phyloP scores from a whole-genome alignment of 2,113 vertebrate genomes.

The Gallinago paraguaiae region DNA sequence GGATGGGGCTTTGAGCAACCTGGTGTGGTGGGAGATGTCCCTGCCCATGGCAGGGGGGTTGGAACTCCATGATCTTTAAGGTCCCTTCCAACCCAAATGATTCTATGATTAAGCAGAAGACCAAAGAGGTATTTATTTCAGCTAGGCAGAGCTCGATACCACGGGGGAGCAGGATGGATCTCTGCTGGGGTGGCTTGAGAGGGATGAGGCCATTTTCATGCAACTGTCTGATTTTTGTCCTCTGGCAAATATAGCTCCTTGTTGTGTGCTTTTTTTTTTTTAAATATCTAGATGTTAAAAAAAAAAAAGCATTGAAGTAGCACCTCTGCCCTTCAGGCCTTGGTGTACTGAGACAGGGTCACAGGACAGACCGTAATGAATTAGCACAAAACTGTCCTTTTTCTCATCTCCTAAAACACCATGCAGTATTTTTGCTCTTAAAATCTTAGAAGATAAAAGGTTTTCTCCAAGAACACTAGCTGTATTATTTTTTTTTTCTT shows the following conservation, averaged over 20 bases:
- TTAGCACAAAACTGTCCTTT: not conserved
- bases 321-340: not conserved
- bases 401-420: not conserved
- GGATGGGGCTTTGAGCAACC: too few relatives aligned
- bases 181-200: not conserved
- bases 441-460: not conserved
- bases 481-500: not conserved
- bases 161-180: not conserved
- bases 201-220: not conserved
- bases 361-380: conserved; percentile 12
- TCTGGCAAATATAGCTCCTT: not conserved
- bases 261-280: not conserved
- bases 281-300: not conserved
- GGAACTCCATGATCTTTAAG: too few relatives aligned
- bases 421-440: not conserved
- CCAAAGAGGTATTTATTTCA: not conserved
- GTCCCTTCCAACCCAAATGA: too few relatives aligned
- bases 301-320: not conserved
- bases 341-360: not conserved
- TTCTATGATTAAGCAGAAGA: not conserved
- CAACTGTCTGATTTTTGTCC: not conserved
- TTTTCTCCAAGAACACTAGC: not conserved
- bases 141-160: not conserved
- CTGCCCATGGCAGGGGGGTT: too few relatives aligned
- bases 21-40: too few relatives aligned